phyloP scores from a whole-genome alignment of 2,797 vertebrate genomes.

The Crenichthys baileyi region DNA sequence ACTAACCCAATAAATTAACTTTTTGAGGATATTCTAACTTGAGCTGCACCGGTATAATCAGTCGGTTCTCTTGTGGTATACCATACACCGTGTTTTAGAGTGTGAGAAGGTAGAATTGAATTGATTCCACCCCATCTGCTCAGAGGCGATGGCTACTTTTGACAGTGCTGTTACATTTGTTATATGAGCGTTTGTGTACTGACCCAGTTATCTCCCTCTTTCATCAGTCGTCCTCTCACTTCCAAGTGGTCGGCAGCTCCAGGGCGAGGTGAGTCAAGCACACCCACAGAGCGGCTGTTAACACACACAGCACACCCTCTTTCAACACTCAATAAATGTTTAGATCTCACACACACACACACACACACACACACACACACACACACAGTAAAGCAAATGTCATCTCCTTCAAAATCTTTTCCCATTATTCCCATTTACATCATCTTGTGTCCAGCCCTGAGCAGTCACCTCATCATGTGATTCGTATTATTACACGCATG shows the following conservation, averaged over 20 bases:
- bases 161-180: not conserved
- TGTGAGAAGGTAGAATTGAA: not conserved
- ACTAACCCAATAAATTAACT: not conserved
- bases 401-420: slow-evolving; percentile 36
- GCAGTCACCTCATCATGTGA: slow-evolving; percentile 45
- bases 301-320: not conserved
- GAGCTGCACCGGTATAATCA: not conserved
- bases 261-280: slow-evolving; percentile 86
- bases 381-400: slow-evolving; percentile 26
- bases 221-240: slow-evolving; percentile 87
- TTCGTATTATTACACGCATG: slow-evolving; percentile 43
- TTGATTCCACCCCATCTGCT: not conserved
- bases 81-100: not conserved
- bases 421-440: slow-evolving; percentile 60
- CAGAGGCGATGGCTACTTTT: not conserved
- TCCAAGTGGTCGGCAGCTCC: slow-evolving; percentile 93
- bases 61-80: not conserved
- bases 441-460: slow-evolving; percentile 46
- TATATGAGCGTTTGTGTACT: slow-evolving; percentile 13
- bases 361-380: slow-evolving; percentile 11
- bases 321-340: slow-evolving; percentile 21
- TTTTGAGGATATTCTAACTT: not conserved
- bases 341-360: slow-evolving; percentile 2
- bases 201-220: slow-evolving; percentile 46
- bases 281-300: not conserved